These are phyloP conservation scores for Campaea margaritaria DNA, from an alignment of 2,888 invertebrate genomes.

Conservation along the genomic window DNA sequence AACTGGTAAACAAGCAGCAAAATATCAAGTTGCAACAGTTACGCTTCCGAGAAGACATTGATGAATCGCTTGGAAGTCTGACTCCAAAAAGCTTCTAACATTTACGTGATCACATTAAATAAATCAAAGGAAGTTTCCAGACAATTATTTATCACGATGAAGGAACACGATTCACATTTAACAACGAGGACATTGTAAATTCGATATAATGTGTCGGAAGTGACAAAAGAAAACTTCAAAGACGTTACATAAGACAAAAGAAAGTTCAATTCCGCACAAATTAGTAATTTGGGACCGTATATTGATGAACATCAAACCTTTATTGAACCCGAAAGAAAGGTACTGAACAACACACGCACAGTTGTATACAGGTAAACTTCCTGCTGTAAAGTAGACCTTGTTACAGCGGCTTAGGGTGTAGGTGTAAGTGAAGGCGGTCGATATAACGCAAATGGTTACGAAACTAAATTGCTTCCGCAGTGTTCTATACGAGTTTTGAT, in stretches of 20 bases:
- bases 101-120: conserved; percentile 32
- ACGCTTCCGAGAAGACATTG: conserved; percentile 31
- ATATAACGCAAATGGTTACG: conserved; percentile 57
- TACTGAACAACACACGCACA: conserved; percentile 44
- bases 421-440: conserved; percentile 37
- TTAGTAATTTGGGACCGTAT: conserved; percentile 38
- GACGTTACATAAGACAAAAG: conserved; percentile 24
- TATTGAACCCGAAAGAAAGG: conserved; percentile 49
- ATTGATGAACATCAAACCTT: conserved; percentile 44
- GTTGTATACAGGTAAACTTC: conserved; percentile 19
- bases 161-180: conserved; percentile 19
- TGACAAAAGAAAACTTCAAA: conserved; percentile 10
- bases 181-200: conserved; percentile 19
- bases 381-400: conserved; percentile 35
- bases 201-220: conserved; percentile 6
- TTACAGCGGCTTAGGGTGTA: conserved; percentile 36
- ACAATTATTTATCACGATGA: conserved; percentile 14
- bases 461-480: conserved; percentile 64
- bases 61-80: conserved; percentile 28
- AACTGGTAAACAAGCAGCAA: background rate
- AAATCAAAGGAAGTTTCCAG: conserved; percentile 26
- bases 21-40: conserved; percentile 32
- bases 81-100: conserved; percentile 27
- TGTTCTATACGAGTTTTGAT: conserved; percentile 53
- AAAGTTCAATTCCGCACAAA: conserved; percentile 37